Conservation (phyloP, 2,888 invertebrate species). For the Loripinus fragilis region DNA sequence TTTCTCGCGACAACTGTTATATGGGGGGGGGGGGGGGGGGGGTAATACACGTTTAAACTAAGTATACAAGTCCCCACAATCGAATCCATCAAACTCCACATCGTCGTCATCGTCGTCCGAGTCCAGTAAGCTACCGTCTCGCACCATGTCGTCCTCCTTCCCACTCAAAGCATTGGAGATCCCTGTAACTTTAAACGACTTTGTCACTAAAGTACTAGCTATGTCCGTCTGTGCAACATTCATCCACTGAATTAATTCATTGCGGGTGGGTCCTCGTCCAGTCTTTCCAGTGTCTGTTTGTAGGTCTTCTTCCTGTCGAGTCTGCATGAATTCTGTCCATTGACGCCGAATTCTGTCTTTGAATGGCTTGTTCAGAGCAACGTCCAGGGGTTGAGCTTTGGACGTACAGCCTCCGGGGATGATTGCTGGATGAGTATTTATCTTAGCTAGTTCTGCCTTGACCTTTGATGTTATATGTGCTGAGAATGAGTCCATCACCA, state of each 20-base stretch:
- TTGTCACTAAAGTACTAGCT: background rate
- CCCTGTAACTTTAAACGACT: background rate
- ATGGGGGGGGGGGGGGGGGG: too few species aligned
- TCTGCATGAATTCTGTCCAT: background rate
- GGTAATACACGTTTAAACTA: too few species aligned
- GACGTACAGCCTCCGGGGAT: background rate
- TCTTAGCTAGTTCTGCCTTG: background rate
- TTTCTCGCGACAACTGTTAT: too few species aligned
- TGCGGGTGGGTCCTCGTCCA: background rate
- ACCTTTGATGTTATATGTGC: background rate
- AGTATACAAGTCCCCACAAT: too few species aligned
- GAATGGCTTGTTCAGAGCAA: background rate
- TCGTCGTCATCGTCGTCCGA: conserved; percentile 11
- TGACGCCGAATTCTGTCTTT: background rate
- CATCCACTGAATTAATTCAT: background rate
- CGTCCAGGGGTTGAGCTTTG: background rate
- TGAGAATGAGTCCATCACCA: background rate
- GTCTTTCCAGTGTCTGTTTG: background rate
- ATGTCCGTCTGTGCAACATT: background rate
- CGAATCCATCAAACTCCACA: too few species aligned
- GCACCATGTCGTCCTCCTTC: background rate
- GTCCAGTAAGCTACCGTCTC: too few species aligned
- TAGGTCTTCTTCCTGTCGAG: background rate
- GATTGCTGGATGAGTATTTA: background rate
- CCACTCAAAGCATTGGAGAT: background rate